These are phyloP conservation scores for Maniola jurtina DNA, from an alignment of 1,140 invertebrate genomes.

Conservation along the genomic window DNA sequence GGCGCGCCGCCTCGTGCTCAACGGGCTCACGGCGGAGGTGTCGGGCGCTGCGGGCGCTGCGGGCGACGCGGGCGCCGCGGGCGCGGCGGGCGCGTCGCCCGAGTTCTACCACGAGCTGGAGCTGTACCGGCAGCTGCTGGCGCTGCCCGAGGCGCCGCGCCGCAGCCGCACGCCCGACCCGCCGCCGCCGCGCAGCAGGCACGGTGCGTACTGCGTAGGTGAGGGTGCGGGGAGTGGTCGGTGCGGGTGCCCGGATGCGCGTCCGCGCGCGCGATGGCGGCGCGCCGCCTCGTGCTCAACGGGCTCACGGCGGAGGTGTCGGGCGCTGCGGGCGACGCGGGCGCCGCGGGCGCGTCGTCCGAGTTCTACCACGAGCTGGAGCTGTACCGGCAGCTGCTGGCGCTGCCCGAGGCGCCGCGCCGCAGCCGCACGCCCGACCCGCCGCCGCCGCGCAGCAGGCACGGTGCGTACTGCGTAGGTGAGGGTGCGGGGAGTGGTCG, in stretches of 20 bases:
- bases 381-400: conserved; percentile 63
- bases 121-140: conserved; percentile 63
- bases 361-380: conserved; percentile 72
- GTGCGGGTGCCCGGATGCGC: conserved; percentile 26
- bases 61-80: conserved; percentile 41
- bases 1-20: conserved; percentile 64
- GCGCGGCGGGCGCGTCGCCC: conserved; percentile 36
- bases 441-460: conserved; percentile 16
- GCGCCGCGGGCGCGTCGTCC: conserved; percentile 45
- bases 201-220: background rate
- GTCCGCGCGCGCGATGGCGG: conserved; percentile 44
- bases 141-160: conserved; percentile 44
- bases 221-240: conserved; percentile 2
- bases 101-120: conserved; percentile 72
- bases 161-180: conserved; percentile 50
- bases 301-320: conserved; percentile 62
- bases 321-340: conserved; percentile 12
- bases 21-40: conserved; percentile 66
- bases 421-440: conserved; percentile 50
- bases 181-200: conserved; percentile 12
- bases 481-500: background rate
- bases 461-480: no score
- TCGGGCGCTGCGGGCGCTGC: conserved; percentile 12
- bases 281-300: conserved; percentile 65
- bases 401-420: conserved; percentile 44